Conservation (phyloP, 2,113 vertebrate genomes). For the Anguilla japonica region DNA sequence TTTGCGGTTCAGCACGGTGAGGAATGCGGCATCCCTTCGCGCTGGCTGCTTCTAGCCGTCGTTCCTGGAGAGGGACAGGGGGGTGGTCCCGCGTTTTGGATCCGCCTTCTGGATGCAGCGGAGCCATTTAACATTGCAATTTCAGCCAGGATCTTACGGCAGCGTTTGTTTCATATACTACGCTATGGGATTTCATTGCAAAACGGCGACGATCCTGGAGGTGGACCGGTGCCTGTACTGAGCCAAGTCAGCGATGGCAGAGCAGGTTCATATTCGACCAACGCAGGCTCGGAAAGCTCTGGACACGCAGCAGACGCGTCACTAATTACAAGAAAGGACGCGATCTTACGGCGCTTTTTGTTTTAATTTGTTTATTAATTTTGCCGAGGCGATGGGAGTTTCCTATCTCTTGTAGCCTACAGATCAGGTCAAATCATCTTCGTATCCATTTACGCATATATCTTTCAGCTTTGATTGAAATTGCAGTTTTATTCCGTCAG, state of each 20-base stretch:
- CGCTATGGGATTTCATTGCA: conserved; percentile 48
- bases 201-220: conserved; percentile 31
- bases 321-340: not conserved
- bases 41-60: not conserved
- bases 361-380: not conserved
- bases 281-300: conserved; percentile 44
- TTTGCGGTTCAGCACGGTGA: not conserved
- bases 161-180: conserved; percentile 42
- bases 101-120: conserved; percentile 73
- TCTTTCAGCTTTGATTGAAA: not conserved
- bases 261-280: conserved; percentile 50
- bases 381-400: not conserved
- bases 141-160: conserved; percentile 58
- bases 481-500: not conserved
- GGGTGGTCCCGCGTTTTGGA: conserved; percentile 52
- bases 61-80: conserved; percentile 33
- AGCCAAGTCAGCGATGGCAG: conserved; percentile 58
- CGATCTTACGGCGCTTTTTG: conserved; percentile 11
- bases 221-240: conserved; percentile 26
- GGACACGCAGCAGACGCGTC: conserved; percentile 1
- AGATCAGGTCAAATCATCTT: not conserved
- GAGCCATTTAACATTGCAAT: conserved; percentile 61
- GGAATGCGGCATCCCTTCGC: not conserved
- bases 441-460: not conserved
- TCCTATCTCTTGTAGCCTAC: not conserved